Conservation (phyloP, 1,140 invertebrate genomes). For the Pseudomyrmex dendroicus region DNA sequence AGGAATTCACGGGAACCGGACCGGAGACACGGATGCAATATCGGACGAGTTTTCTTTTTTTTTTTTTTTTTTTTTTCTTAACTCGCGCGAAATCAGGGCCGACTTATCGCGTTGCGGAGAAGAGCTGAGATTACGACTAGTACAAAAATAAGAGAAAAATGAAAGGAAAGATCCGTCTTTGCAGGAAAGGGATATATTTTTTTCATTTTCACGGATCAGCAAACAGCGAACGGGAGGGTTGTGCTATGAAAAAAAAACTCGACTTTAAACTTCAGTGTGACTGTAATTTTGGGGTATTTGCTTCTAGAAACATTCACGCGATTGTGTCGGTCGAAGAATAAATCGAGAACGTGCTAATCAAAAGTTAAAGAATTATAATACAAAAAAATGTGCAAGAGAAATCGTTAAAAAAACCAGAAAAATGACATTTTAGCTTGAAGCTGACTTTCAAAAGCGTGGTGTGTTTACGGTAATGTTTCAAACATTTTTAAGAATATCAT, state of each 20-base stretch:
- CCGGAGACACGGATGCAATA: slow-evolving; percentile 46
- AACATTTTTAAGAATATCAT: background rate
- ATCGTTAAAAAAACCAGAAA: background rate
- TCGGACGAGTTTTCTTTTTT: slow-evolving; percentile 23
- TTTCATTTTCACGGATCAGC: slow-evolving; percentile 55
- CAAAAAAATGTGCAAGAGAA: background rate
- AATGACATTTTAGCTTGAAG: no score
- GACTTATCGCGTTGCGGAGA: slow-evolving; percentile 57
- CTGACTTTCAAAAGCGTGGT: background rate
- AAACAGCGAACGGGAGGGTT: slow-evolving; percentile 11
- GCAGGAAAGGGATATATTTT: slow-evolving; percentile 44
- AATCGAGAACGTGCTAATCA: background rate
- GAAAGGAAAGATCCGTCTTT: background rate
- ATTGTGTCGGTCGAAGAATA: background rate
- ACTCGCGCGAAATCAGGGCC: slow-evolving; percentile 37
- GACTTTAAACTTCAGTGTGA: background rate
- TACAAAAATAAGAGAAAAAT: slow-evolving; percentile 35
- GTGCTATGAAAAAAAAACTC: background rate
- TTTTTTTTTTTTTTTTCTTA: slow-evolving; percentile 43
- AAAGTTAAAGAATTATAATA: background rate
- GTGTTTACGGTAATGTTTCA: background rate
- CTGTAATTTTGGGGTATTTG: slow-evolving; percentile 4
- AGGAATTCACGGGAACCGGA: slow-evolving; percentile 44
- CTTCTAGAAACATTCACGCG: background rate
- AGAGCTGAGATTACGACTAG: slow-evolving; percentile 49